phyloP scores from a whole-genome alignment of 2,797 vertebrate genomes.

The Coendou prehensilis region DNA sequence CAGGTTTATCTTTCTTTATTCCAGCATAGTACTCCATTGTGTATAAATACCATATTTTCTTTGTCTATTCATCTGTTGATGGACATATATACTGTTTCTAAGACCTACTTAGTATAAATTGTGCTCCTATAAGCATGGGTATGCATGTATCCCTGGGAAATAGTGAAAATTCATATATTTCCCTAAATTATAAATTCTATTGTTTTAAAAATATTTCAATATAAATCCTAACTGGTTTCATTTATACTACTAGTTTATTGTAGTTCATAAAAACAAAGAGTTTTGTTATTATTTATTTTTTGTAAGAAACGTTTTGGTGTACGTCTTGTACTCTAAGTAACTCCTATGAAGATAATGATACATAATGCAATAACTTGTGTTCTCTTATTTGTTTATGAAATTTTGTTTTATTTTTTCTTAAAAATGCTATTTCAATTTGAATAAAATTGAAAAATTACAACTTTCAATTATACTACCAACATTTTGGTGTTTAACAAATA shows the following conservation, averaged over 20 bases:
- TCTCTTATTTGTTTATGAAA: not conserved
- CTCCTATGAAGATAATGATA: not conserved
- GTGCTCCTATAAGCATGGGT: not conserved
- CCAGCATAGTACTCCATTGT: not conserved
- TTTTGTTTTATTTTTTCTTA: not conserved
- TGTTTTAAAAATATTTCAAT: not conserved
- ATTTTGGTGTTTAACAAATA: not conserved
- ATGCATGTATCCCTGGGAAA: not conserved
- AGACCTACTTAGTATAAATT: not conserved
- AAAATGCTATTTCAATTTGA: not conserved
- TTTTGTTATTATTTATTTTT: not conserved
- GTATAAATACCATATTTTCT: not conserved
- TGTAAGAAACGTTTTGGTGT: not conserved
- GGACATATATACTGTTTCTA: not conserved
- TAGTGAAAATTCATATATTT: not conserved
- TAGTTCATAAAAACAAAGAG: not conserved
- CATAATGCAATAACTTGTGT: not conserved
- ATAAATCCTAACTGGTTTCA: not conserved
- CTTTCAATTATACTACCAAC: not conserved
- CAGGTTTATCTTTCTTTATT: not conserved
- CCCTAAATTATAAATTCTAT: not conserved
- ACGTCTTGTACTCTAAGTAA: not conserved
- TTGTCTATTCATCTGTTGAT: not conserved
- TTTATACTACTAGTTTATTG: not conserved
- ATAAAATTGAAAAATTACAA: not conserved